Conservation (phyloP, 2,113 vertebrate species). For the Oryctolagus cuniculus region mOryCun1.1 NC_091437.1:23528001-23528500, state of each 20-base stretch:
- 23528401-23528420: not conserved
- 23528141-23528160: constrained; percentile 50
- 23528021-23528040: constrained; percentile 79
- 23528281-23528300: not conserved
- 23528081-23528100: not conserved
- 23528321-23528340: not conserved
- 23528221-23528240: not conserved
- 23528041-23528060: not conserved
- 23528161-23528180: constrained; percentile 73
- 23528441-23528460: not conserved
- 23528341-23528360: constrained; percentile 53
- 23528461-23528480: not conserved
- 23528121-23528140: not conserved
- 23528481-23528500: not conserved
- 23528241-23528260: not conserved
- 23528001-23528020: not conserved
- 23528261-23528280: not conserved
- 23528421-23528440: not conserved
- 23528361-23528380: constrained; percentile 9
- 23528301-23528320: not conserved
- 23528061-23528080: not conserved
- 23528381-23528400: constrained; percentile 62
- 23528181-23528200: constrained; percentile 44
- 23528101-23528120: constrained; percentile 33
- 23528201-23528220: not conserved